Evolutionary conservation across 1,140 invertebrate genomes (phyloP), one percentile per base, ranked within the genome.

Genomic region (Psix sp.): DNA sequence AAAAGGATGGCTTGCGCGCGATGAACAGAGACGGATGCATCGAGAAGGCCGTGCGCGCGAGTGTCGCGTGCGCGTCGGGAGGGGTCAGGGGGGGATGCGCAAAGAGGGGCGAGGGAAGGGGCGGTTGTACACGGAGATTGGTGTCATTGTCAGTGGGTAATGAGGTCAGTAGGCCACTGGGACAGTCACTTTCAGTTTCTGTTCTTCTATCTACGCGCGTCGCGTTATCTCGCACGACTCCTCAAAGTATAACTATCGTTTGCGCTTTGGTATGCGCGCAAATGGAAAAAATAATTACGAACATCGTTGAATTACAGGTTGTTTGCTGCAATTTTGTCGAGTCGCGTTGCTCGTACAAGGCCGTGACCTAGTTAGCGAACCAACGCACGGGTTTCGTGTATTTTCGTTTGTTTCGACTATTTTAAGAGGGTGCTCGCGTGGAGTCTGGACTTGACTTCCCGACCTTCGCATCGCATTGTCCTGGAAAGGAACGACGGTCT

Each of bases 111-210:
- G 43, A 20, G 59, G 59, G 52, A 49, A 65, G 63, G n/a, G 59
- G 63, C 74, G 73, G 49, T 71, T 76, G 77, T 17, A 39, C 7
- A 48, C 56, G 26, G 79, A 82, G 86, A 89, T 87, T 86, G 76
- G 81, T 88, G 87, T 86, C 88, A 88, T 87, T 88, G 87, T 88
- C 87, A 88, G 80, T 88, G 82, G 86, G 87, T 88, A 89, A 88
- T 86, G 82, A 82, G 87, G 88, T 89, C 83, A 89, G 84, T 88
- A 78, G 87, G 88, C 80, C 85, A 88, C 78, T 86, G 79, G 84
- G 83, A 86, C 86, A 81, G 80, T 76, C 81, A 87, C 85, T 88
- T 86, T 88, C 86, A 82, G 82, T 88, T 87, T 87, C 86, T 86
- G 74, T 82, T 80, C 80, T 80, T 82, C 82, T 83, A 79, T 71